Base-by-base conservation (phyloP, 2,113 vertebrate genomes). In the Xiphophorus couchianus region DNA sequence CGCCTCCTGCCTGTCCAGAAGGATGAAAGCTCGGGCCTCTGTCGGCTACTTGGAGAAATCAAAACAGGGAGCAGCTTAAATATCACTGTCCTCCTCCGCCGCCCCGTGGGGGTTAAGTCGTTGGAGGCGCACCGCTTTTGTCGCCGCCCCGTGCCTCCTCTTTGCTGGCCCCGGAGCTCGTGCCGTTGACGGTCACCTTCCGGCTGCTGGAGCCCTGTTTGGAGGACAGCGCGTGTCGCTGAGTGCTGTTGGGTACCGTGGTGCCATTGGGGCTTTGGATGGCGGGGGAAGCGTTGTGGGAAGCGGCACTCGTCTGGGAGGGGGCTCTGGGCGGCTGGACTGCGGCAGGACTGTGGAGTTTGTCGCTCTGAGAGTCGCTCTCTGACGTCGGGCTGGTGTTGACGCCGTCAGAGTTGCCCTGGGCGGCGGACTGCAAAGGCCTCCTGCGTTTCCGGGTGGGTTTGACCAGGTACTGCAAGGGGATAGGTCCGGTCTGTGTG, bases 321-420 rank as follows among this genome's bases (percentile, higher is more conserved):
- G 95, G 93, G 69, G 95, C 91, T 75, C 94, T 92, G 71, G 94
- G 84, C 0, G 93, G 94, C 74, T 93, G 90, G 42, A 94, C 91
- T 25, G 95, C 93, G 0, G 95, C 92, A 0, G 96, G 96, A 86
- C 96, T 97, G 93, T 95, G 95, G 33, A 96, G 95, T 86, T 97
- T 97, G 94, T 98, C 97, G 62, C 97, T 97, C 85, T 94, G 93
- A 0, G 97, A 97, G 73, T 98, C 97, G 82, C 96, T 96, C 93
- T 98, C 97, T 0, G 97, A 98, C 0, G 96, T 94, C 8, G 95
- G 95, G 54, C 96, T 97, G 70, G 96, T 96, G 88, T 96, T 96
- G 82, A 95, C 93, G 71, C 94, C 93, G 63, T 97, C 96, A 0
- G 96, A 94, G 30, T 95, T 91, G 28, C 93, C 78, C n/a, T 94